Conservation (phyloP, 2,888 invertebrate genomes). For the Scrobipalpa costella region DNA sequence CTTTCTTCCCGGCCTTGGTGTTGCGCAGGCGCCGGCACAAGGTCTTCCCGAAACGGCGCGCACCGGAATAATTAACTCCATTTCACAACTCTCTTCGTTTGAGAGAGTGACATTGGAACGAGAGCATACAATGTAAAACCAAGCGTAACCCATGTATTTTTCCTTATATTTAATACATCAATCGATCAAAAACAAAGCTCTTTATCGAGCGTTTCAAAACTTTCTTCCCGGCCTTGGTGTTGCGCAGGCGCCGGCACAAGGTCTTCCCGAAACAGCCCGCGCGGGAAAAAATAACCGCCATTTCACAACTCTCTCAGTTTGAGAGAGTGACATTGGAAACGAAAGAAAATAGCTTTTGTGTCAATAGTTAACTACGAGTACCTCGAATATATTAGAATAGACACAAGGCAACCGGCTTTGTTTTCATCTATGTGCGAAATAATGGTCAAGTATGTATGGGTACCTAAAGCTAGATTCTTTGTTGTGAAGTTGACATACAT, state of each 20-base stretch:
- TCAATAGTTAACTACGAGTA: too few species aligned
- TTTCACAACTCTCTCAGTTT: conserved; percentile 2
- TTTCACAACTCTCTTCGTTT: conserved; percentile 2
- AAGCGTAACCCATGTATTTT: too few species aligned
- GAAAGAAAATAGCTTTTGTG: too few species aligned
- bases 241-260: conserved; percentile 5
- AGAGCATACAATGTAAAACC: too few species aligned
- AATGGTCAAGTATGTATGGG: too few species aligned
- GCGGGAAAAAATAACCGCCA: background rate
- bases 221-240: conserved; percentile 2
- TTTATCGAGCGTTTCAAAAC: background rate
- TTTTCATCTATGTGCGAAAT: too few species aligned
- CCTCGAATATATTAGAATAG: too few species aligned
- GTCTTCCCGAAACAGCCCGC: conserved; percentile 11
- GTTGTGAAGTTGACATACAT: too few species aligned
- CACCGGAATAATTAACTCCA: background rate
- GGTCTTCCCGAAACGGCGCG: conserved; percentile 11
- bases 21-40: background rate
- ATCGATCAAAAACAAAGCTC: too few species aligned
- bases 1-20: conserved; percentile 5
- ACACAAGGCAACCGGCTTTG: too few species aligned
- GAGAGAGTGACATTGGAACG: conserved; percentile 6
- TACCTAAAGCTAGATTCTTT: too few species aligned
- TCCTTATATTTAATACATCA: too few species aligned
- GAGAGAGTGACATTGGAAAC: conserved; percentile 6